These are phyloP conservation scores for Zygaena filipendulae DNA, from an alignment of 2,888 invertebrate species.

Conservation along the genomic window DNA sequence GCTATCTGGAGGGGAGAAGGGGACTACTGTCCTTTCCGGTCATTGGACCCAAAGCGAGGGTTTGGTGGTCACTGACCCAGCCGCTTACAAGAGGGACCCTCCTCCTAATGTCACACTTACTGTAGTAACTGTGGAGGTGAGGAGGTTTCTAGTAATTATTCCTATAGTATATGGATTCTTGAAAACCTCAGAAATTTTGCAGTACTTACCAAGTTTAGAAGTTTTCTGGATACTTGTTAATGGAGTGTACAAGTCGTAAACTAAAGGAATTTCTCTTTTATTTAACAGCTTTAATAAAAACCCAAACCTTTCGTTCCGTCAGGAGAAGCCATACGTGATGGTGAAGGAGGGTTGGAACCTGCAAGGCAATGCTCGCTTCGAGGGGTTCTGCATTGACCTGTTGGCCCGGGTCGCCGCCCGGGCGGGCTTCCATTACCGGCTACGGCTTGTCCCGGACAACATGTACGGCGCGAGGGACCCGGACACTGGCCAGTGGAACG, in stretches of 20 bases:
- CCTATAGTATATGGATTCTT: neutral
- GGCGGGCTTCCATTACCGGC: slow-evolving; percentile 89
- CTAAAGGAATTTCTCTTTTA: too few relatives aligned
- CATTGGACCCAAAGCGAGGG: slow-evolving; percentile 82
- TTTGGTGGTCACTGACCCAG: slow-evolving; percentile 84
- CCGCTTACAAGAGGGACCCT: slow-evolving; percentile 85
- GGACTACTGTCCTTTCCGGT: slow-evolving; percentile 78
- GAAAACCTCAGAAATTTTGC: too few relatives aligned
- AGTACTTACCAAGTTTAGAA: too few relatives aligned
- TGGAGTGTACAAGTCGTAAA: too few relatives aligned
- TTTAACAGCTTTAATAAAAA: too few relatives aligned
- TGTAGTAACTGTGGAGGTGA: slow-evolving; percentile 90
- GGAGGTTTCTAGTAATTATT: too few relatives aligned
- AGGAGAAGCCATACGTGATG: slow-evolving; percentile 95
- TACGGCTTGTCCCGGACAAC: slow-evolving; percentile 84
- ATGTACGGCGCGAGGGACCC: slow-evolving; percentile 93
- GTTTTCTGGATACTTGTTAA: too few relatives aligned
- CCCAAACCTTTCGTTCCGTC: too few relatives aligned
- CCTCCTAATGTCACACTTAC: slow-evolving; percentile 87
- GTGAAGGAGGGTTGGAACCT: slow-evolving; percentile 85
- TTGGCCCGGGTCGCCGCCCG: slow-evolving; percentile 83
- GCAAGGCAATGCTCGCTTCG: slow-evolving; percentile 87
- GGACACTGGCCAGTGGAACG: slow-evolving; percentile 90
- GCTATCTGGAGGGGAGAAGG: slow-evolving; percentile 76
- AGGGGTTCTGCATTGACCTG: slow-evolving; percentile 93